Evolutionary conservation across 2,888 invertebrate species (phyloP).

Genomic region (Isotomurus palustris): DNA sequence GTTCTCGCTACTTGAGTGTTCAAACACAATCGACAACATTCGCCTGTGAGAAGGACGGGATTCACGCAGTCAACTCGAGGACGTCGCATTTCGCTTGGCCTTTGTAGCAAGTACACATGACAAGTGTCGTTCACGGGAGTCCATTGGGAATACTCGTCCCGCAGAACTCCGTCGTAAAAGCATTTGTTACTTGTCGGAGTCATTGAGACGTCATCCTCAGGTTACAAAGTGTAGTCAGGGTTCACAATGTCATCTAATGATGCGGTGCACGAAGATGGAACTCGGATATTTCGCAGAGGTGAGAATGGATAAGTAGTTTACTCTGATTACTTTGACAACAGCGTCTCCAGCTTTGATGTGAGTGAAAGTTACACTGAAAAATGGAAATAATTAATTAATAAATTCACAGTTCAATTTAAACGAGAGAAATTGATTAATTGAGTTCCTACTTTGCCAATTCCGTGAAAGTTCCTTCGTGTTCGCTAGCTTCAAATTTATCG

Average conservation of each 20-base stretch:
- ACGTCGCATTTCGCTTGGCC: slow-evolving; percentile 76
- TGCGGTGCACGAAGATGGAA: slow-evolving; percentile 70
- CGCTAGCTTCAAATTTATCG: slow-evolving; percentile 45
- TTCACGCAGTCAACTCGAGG: slow-evolving; percentile 66
- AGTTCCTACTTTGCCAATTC: slow-evolving; percentile 44
- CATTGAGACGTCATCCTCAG: slow-evolving; percentile 39
- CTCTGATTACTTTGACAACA: slow-evolving; percentile 45
- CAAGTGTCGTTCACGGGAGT: slow-evolving; percentile 72
- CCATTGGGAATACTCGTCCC: slow-evolving; percentile 84
- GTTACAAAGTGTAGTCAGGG: slow-evolving; percentile 46
- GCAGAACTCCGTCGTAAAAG: slow-evolving; percentile 43
- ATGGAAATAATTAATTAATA: too few relatives aligned
- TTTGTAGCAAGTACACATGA: slow-evolving; percentile 80
- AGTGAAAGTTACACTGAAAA: slow-evolving; percentile 31
- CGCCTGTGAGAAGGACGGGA: slow-evolving; percentile 59
- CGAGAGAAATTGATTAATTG: too few relatives aligned
- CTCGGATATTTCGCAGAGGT: slow-evolving; percentile 50
- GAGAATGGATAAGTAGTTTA: slow-evolving; percentile 43
- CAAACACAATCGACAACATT: slow-evolving; percentile 79
- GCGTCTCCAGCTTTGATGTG: slow-evolving; percentile 46
- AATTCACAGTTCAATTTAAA: too few relatives aligned
- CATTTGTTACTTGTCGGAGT: slow-evolving; percentile 38
- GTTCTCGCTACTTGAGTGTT: too few relatives aligned
- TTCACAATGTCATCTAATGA: slow-evolving; percentile 35
- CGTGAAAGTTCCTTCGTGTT: slow-evolving; percentile 42